phyloP scores from a whole-genome alignment of 2,888 invertebrate species.

The Agonopterix alstromeriana region DNA sequence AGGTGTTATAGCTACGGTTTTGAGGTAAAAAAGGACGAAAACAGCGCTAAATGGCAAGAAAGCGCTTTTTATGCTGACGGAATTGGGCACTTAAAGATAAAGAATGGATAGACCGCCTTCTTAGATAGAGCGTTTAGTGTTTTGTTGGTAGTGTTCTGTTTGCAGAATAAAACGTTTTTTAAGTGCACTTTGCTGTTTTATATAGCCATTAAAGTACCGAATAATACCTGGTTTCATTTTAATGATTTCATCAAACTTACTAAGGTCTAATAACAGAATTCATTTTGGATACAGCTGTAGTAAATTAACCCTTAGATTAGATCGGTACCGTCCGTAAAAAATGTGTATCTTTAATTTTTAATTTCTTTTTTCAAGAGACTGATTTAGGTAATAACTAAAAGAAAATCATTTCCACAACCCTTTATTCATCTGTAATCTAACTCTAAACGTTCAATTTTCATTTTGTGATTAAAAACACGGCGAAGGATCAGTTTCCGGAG shows the following conservation, averaged over 20 bases:
- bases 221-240: no score
- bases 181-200: neutral
- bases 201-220: slow-evolving; percentile 1
- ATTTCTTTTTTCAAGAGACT: no score
- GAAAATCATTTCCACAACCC: no score
- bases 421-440: no score
- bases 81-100: slow-evolving; percentile 66
- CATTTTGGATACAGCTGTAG: no score
- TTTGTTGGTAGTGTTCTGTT: neutral
- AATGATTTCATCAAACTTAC: no score
- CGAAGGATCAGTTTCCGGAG: slow-evolving; percentile 44
- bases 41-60: slow-evolving; percentile 67
- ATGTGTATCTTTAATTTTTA: no score
- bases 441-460: slow-evolving; percentile 20
- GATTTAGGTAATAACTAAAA: no score
- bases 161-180: neutral
- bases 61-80: slow-evolving; percentile 65
- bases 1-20: slow-evolving; percentile 69
- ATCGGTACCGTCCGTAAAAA: no score
- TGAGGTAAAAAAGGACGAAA: slow-evolving; percentile 69
- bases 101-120: slow-evolving; percentile 50
- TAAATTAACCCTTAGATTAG: no score
- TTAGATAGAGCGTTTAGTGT: neutral
- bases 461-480: slow-evolving; percentile 47
- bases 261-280: no score